Conservation (phyloP, 2,888 invertebrate genomes). For the Leptinotarsa juncta region DNA sequence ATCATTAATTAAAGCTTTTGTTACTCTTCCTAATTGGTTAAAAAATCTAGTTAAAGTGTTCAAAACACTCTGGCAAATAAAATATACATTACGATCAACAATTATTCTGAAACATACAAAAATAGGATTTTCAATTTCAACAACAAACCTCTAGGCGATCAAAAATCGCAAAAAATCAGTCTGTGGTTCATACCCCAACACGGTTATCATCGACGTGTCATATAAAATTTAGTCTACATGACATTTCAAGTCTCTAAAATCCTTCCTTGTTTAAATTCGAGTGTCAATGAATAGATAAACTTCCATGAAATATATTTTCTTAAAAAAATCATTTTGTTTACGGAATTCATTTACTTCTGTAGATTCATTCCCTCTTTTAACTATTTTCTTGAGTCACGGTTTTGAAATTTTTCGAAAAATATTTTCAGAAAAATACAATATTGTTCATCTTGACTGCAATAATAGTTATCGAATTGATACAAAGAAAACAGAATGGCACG, state of each 20-base stretch:
- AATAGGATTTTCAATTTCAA: constrained; percentile 59
- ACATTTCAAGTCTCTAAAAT: background rate
- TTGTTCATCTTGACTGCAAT: background rate
- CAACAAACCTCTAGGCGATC: constrained; percentile 39
- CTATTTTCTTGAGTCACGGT: background rate
- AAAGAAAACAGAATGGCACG: constrained; percentile 48
- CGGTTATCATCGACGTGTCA: background rate
- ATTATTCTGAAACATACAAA: constrained; percentile 58
- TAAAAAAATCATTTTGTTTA: background rate
- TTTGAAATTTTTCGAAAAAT: background rate
- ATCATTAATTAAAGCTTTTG: constrained; percentile 64
- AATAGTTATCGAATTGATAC: background rate
- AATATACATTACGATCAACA: constrained; percentile 62
- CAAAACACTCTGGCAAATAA: constrained; percentile 58
- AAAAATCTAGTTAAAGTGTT: constrained; percentile 55
- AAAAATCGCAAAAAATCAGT: constrained; percentile 50
- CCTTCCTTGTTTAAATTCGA: background rate
- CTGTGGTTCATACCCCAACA: constrained; percentile 47
- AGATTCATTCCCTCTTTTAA: background rate
- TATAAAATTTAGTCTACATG: background rate
- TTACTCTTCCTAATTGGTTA: constrained; percentile 60
- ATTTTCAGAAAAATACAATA: background rate
- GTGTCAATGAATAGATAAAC: background rate
- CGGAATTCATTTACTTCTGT: background rate
- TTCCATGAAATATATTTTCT: background rate